phyloP scores from a whole-genome alignment of 1,140 invertebrate genomes.

The Pachypsylla venusta region DNA sequence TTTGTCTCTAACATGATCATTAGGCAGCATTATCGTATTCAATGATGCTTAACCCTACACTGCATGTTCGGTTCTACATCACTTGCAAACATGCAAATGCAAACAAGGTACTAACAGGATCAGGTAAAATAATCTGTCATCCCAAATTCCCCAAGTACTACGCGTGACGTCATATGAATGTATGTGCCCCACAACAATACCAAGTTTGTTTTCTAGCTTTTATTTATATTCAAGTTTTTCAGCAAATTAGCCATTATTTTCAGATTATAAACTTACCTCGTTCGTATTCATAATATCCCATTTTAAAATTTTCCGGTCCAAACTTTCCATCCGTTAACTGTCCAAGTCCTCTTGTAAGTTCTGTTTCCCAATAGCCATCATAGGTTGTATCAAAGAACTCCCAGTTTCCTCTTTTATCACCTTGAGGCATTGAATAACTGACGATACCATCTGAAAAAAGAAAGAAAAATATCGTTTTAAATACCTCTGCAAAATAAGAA shows the following conservation, averaged over 20 bases:
- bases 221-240: not conserved
- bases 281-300: conserved; percentile 35
- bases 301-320: conserved; percentile 52
- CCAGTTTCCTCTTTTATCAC: conserved; percentile 50
- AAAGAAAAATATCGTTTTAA: not conserved
- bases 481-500: not conserved
- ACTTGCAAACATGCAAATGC: too few relatives aligned
- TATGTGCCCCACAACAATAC: not conserved
- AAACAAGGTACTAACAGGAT: too few relatives aligned
- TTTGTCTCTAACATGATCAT: too few relatives aligned
- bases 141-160: too few relatives aligned
- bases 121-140: too few relatives aligned
- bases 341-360: conserved; percentile 46
- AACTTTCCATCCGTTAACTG: conserved; percentile 52
- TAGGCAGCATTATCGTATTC: too few relatives aligned
- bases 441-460: conserved; percentile 49
- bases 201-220: not conserved
- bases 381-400: conserved; percentile 66
- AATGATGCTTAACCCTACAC: too few relatives aligned
- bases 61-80: too few relatives aligned
- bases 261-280: conserved; percentile 28
- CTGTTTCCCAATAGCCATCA: conserved; percentile 53
- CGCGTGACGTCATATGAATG: too few relatives aligned
- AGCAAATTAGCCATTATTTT: conserved; percentile 4
- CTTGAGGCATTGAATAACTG: conserved; percentile 68